Conservation (phyloP, 1,140 invertebrate genomes). For the Lutraria rhynchaena region DNA sequence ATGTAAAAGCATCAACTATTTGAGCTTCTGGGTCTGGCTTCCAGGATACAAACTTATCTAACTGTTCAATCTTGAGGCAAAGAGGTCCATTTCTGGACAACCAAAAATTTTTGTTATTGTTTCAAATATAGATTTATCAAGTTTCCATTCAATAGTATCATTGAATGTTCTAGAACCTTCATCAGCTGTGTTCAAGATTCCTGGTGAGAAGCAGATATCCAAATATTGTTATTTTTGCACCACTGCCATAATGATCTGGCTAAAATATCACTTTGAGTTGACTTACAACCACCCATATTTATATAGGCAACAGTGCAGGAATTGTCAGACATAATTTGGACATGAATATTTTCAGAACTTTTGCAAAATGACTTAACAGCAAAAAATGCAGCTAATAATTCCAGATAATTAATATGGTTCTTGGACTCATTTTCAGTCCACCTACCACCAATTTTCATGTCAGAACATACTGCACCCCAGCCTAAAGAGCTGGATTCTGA, state of each 20-base stretch:
- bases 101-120: neutral
- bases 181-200: neutral
- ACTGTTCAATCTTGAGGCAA: slow-evolving; percentile 54
- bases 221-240: neutral
- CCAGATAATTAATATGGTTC: too few relatives aligned
- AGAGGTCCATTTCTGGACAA: slow-evolving; percentile 43
- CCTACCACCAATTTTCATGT: slow-evolving; percentile 22
- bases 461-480: slow-evolving; percentile 24
- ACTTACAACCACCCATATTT: slow-evolving; percentile 13
- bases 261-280: slow-evolving; percentile 3
- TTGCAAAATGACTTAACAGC: too few relatives aligned
- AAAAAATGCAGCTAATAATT: neutral
- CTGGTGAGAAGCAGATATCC: slow-evolving; percentile 4
- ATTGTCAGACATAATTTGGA: slow-evolving; percentile 11
- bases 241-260: neutral
- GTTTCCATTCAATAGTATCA: too few relatives aligned
- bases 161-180: neutral
- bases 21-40: slow-evolving; percentile 52
- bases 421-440: too few relatives aligned
- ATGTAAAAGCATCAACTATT: slow-evolving; percentile 51
- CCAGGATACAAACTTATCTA: too few relatives aligned
- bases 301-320: slow-evolving; percentile 20
- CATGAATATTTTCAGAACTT: too few relatives aligned
- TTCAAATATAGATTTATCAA: too few relatives aligned
- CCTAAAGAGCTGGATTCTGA: neutral